Base-by-base conservation (phyloP, 2,113 vertebrate genomes). In the Oncorhynchus gorbuscha region DNA sequence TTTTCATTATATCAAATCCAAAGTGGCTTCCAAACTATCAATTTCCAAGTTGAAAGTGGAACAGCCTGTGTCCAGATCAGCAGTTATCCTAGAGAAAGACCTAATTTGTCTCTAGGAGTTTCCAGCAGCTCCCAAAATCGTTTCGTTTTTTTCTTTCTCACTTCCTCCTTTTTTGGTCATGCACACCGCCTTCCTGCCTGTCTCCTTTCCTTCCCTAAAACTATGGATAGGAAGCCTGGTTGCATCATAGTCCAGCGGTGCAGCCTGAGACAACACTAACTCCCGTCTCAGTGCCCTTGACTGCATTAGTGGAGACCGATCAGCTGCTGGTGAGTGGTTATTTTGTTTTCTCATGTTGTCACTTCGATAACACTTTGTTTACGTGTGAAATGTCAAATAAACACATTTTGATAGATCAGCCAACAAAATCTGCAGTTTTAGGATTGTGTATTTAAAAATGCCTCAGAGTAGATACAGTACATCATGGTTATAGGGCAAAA, bases 91-190 rank as follows among this genome's bases (percentile, higher is more conserved):
- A 11, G 39, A 45, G 39, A 11, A 45, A 45, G 9, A 11, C 39
- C 39, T 45, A 2, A 77, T 85, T 80, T 68, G 24, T 80, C 70
- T 79, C 70, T 16, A 45, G 24, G 77, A 78, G 67, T 65, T 55
- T 55, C 49, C 49, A 55, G 67, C 72, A 9, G 48, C 16, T 55
- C 32, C 30, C 71, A 58, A 32, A 55, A 55, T 71, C 3, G 3
- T 59, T 58, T 13, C 58, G 22, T 49, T 69, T 68, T 68, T 28
- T 71, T 3, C 9, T 45, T 45, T 70, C 80, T 83, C 67, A 76
- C 78, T 83, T 86, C 87, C 83, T 90, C 83, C 84, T 88, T 87
- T 88, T 88, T 86, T 87, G 87, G 85, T 86, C 81, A 74, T 81
- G 79, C 80, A 82, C 79, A 58, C 80, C 55, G 13, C 84, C 83